A percentile compares a stretch with the other conserved stretches of the same genome.
Evolutionary conservation across 2,113 vertebrate species (phyloP).

Genomic region (Pycnonotus jocosus): DNA sequence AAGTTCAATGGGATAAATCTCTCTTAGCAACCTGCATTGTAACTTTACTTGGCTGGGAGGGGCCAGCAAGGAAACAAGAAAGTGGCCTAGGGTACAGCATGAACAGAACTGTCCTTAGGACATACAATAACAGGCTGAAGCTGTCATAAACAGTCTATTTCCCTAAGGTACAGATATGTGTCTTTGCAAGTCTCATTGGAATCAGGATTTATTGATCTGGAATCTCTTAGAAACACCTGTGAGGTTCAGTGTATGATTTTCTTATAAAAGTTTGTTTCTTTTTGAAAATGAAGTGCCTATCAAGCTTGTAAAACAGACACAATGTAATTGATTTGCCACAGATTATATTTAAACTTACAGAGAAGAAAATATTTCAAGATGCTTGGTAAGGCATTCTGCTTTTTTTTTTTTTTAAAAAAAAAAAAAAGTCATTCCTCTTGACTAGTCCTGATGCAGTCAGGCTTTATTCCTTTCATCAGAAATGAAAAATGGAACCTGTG

Average conservation of each 20-base stretch:
- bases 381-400: background rate
- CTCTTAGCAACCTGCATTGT: background rate
- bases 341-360: background rate
- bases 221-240: background rate
- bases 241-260: background rate
- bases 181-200: background rate
- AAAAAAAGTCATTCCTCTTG: background rate
- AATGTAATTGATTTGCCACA: background rate
- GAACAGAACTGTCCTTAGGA: background rate
- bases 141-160: background rate
- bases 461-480: background rate
- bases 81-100: background rate
- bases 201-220: background rate
- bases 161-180: background rate
- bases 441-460: background rate
- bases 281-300: background rate
- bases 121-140: background rate
- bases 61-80: background rate
- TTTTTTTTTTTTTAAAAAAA: background rate
- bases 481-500: background rate
- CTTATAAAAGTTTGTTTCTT: background rate
- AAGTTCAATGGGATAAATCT: background rate
- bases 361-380: background rate
- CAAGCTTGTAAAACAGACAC: background rate
- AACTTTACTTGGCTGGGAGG: fast-evolving